phyloP scores from a whole-genome alignment of 2,113 vertebrate genomes.

The Archilochus colubris region DNA sequence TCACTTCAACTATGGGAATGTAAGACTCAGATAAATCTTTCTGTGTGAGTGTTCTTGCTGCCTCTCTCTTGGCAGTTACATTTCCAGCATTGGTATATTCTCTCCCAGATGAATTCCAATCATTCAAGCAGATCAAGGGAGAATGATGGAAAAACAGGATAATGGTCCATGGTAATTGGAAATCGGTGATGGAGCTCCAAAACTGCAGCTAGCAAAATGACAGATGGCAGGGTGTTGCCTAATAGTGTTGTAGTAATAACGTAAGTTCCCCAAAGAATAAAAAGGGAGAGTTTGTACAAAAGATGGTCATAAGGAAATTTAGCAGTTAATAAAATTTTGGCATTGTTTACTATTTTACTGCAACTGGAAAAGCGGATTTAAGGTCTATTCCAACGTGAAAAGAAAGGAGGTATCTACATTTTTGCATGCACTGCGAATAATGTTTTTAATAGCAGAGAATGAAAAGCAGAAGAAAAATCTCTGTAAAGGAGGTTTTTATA shows the following conservation, averaged over 20 bases:
- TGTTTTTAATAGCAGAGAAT: not conserved
- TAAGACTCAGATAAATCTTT: not conserved
- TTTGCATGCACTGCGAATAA: not conserved
- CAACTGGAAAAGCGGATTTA: slow-evolving; percentile 29
- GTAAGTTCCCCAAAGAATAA: not conserved
- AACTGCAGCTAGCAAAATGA: not conserved
- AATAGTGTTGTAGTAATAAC: not conserved
- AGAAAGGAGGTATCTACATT: not conserved
- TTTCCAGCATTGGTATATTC: not conserved
- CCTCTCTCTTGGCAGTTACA: not conserved
- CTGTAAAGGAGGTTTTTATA: not conserved
- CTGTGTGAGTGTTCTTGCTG: not conserved
- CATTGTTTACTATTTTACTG: slow-evolving; percentile 15
- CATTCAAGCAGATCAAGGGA: not conserved
- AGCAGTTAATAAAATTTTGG: not conserved
- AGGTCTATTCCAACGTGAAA: not conserved
- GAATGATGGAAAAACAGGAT: not conserved
- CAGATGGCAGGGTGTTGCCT: not conserved
- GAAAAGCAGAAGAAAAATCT: not conserved
- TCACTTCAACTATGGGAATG: not conserved
- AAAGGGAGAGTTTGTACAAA: not conserved
- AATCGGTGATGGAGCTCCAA: not conserved
- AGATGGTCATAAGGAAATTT: not conserved
- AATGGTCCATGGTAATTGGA: not conserved
- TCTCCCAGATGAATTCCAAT: not conserved